Conservation (phyloP, 2,797 vertebrate species). For the Peromyscus aztecus region DNA sequence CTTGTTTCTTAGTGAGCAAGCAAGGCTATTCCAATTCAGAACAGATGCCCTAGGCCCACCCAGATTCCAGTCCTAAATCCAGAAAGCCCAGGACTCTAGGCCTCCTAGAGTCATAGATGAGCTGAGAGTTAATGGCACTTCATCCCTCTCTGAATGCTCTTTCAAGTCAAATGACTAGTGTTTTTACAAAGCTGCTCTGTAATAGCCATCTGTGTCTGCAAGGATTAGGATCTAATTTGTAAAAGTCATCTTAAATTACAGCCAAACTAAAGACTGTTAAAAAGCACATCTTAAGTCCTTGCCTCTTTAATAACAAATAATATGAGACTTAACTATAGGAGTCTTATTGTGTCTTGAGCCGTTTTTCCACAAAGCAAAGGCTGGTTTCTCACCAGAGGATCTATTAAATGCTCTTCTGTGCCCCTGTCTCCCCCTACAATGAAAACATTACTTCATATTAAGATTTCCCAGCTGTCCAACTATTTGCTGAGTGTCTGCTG, state of each 20-base stretch:
- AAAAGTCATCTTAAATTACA: conserved; percentile 80
- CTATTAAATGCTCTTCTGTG: conserved; percentile 69
- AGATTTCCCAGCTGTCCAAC: conserved; percentile 79
- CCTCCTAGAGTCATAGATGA: conserved; percentile 65
- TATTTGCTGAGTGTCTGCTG: conserved; percentile 76
- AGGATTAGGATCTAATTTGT: conserved; percentile 82
- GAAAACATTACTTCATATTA: conserved; percentile 77
- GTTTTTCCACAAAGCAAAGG: conserved; percentile 71
- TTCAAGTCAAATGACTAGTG: conserved; percentile 69
- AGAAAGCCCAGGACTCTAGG: conserved; percentile 71
- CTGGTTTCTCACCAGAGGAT: conserved; percentile 70
- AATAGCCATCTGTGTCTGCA: conserved; percentile 79
- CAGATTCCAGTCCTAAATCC: conserved; percentile 72
- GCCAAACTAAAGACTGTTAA: conserved; percentile 81
- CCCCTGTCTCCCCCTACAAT: background rate
- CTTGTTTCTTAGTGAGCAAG: conserved; percentile 58
- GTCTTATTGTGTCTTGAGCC: conserved; percentile 78
- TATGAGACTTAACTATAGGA: conserved; percentile 77
- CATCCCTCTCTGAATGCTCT: conserved; percentile 75
- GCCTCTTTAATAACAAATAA: conserved; percentile 79
- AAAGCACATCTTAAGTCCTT: conserved; percentile 72
- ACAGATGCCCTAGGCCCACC: conserved; percentile 73
- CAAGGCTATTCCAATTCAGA: conserved; percentile 60
- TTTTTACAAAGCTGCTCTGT: conserved; percentile 81
- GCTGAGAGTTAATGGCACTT: conserved; percentile 78